Conservation (phyloP, 2,888 invertebrate genomes). For the Rugalucina vietnamica region DNA sequence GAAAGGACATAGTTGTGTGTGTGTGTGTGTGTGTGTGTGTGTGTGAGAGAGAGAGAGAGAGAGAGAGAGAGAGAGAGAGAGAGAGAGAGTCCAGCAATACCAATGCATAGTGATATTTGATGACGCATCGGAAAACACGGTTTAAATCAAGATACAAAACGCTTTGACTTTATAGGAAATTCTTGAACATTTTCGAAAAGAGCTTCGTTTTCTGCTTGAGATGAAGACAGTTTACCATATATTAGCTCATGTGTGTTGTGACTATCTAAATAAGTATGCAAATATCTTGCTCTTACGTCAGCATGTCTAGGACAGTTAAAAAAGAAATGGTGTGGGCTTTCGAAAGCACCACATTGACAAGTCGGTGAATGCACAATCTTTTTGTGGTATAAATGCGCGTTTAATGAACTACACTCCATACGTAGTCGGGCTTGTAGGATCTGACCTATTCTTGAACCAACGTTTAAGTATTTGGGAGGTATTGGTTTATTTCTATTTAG, state of each 20-base stretch:
- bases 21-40: constrained; percentile 12
- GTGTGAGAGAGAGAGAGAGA: constrained; percentile 4
- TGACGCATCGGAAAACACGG: too few species aligned
- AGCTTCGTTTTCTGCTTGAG: too few species aligned
- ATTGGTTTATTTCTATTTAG: not conserved
- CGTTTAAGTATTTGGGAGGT: not conserved
- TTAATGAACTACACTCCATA: not conserved
- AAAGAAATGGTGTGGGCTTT: not conserved
- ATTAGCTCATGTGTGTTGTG: too few species aligned
- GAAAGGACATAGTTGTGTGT: not conserved
- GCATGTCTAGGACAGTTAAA: not conserved
- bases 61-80: constrained; percentile 17
- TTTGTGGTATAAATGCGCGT: not conserved
- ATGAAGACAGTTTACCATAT: too few species aligned
- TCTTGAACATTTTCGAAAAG: too few species aligned
- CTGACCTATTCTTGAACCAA: not conserved
- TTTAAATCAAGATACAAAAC: too few species aligned
- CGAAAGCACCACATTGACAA: not conserved
- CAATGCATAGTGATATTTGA: too few species aligned
- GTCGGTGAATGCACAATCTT: not conserved
- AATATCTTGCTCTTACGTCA: not conserved
- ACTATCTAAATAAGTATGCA: too few species aligned
- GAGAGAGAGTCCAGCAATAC: too few species aligned
- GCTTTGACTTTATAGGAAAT: too few species aligned
- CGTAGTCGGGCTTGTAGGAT: not conserved